Conservation (phyloP, 2,888 invertebrate genomes). For the Acronicta alni region DNA sequence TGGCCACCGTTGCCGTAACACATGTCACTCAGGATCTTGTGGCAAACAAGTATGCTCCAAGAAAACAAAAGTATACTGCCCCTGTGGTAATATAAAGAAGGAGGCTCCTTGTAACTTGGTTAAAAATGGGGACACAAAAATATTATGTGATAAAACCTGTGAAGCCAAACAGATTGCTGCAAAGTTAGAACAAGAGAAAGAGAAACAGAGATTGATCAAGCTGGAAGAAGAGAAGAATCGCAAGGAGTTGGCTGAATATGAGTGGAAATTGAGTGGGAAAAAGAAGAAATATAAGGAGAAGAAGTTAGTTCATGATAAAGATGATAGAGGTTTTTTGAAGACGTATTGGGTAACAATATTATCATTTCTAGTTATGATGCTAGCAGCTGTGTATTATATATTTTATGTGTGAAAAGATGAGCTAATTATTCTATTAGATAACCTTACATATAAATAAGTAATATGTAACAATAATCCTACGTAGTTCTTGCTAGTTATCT, state of each 20-base stretch:
- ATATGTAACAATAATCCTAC: slow-evolving; percentile 19
- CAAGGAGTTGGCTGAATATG: slow-evolving; percentile 93
- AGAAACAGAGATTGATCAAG: slow-evolving; percentile 88
- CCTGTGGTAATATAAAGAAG: slow-evolving; percentile 93
- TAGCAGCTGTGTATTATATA: slow-evolving; percentile 67
- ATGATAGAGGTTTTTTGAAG: slow-evolving; percentile 76
- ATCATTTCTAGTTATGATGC: slow-evolving; percentile 65
- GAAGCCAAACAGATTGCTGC: slow-evolving; percentile 87
- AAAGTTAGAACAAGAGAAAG: slow-evolving; percentile 86
- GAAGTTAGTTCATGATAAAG: slow-evolving; percentile 81
- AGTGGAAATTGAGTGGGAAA: slow-evolving; percentile 93
- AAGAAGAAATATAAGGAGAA: slow-evolving; percentile 87
- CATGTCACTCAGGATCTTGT: slow-evolving; percentile 93
- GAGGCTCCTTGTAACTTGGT: slow-evolving; percentile 92
- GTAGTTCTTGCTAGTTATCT: slow-evolving; percentile 23
- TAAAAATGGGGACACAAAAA: slow-evolving; percentile 75
- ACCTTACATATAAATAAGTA: slow-evolving; percentile 11
- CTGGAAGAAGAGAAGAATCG: slow-evolving; percentile 91
- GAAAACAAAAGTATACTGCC: slow-evolving; percentile 94
- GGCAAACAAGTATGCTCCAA: slow-evolving; percentile 92
- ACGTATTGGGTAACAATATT: slow-evolving; percentile 83
- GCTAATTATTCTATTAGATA: slow-evolving; percentile 20
- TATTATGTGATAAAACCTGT: slow-evolving; percentile 92
- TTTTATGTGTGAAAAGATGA: slow-evolving; percentile 50
- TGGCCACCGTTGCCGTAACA: slow-evolving; percentile 94